Percentiles rank a stretch among this genome's conserved stretches.
Conservation (phyloP, 2,113 vertebrate species). For the Sapajus apella region DNA sequence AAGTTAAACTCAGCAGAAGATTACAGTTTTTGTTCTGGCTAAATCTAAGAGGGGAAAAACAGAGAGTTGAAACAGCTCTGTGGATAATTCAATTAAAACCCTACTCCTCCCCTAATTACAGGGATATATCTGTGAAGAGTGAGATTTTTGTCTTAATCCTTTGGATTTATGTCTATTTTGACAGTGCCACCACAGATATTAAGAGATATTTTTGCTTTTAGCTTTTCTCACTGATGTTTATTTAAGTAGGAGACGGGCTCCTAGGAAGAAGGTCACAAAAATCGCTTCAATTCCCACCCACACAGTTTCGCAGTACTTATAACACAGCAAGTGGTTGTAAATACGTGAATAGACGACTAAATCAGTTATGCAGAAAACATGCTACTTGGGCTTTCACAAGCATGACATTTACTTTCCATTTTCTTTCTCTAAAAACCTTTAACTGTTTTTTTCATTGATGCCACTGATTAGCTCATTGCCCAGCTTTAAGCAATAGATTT, state of each 20-base stretch:
- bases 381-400: not conserved
- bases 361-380: slow-evolving; percentile 29
- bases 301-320: not conserved
- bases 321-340: slow-evolving; percentile 33
- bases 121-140: not conserved
- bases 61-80: not conserved
- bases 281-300: not conserved
- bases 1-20: not conserved
- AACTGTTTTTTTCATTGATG: not conserved
- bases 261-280: slow-evolving; percentile 47
- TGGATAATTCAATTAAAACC: not conserved
- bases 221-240: slow-evolving; percentile 56
- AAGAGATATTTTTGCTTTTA: slow-evolving; percentile 63
- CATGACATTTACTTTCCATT: not conserved
- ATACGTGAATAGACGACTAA: slow-evolving; percentile 30
- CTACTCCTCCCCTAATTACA: not conserved
- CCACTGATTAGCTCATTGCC: not conserved
- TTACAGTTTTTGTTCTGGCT: slow-evolving; percentile 13
- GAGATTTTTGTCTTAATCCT: slow-evolving; percentile 31
- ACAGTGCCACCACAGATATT: not conserved
- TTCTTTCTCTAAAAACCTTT: not conserved
- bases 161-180: slow-evolving; percentile 7
- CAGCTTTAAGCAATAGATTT: not conserved
- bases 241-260: slow-evolving; percentile 44
- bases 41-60: not conserved